A percentile compares a stretch with the other conserved stretches of the same genome.
phyloP scores from a whole-genome alignment of 2,888 invertebrate genomes.

The Phortica okadai region DNA sequence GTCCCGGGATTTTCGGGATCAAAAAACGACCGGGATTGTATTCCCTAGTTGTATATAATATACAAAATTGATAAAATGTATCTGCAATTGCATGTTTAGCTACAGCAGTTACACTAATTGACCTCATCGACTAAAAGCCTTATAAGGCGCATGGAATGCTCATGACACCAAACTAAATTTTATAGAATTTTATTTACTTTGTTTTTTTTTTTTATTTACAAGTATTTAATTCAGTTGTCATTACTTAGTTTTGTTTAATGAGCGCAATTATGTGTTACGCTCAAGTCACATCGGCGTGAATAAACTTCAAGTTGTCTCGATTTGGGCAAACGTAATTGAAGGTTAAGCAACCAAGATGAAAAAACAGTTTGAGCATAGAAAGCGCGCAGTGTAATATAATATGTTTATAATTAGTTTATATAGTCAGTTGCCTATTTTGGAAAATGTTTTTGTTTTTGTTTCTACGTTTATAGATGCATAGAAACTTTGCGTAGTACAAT shows the following conservation, averaged over 20 bases:
- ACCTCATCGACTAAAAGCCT: not conserved
- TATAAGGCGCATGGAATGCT: not conserved
- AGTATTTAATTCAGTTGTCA: slow-evolving; percentile 2
- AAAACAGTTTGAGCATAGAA: slow-evolving; percentile 34
- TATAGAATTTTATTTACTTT: not conserved
- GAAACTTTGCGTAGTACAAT: not conserved
- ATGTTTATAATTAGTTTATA: slow-evolving; percentile 8
- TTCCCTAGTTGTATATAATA: no score
- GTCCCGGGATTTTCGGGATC: no score
- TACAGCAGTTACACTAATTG: not conserved
- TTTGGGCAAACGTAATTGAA: slow-evolving; percentile 57
- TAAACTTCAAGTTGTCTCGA: slow-evolving; percentile 5
- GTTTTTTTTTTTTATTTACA: not conserved
- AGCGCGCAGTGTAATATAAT: not conserved
- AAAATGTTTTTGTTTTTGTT: not conserved
- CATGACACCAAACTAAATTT: not conserved
- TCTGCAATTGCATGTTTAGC: no score
- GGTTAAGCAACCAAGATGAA: slow-evolving; percentile 60
- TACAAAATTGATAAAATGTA: no score
- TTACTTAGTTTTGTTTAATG: not conserved
- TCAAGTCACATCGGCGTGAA: no score
- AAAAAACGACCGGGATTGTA: no score
- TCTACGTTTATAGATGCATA: not conserved
- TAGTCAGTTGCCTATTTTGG: slow-evolving; percentile 25
- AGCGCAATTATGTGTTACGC: not conserved